Evolutionary conservation across 2,113 vertebrate species (phyloP), one percentile per base, ranked within the genome.

Genomic region (Girardinichthys multiradiatus): DNA sequence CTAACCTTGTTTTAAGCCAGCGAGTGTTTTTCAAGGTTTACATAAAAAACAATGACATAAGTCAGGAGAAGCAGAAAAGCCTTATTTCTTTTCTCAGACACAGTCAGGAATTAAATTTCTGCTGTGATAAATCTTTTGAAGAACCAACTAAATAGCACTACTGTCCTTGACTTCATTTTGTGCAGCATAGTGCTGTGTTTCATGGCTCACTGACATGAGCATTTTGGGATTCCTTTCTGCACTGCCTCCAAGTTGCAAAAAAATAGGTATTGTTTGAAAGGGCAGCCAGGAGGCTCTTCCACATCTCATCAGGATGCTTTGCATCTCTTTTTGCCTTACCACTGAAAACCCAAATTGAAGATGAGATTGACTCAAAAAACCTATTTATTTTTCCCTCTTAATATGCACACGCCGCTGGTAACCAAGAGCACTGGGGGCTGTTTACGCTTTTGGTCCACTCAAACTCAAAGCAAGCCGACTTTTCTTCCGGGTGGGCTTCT

Each of bases 241-340:
- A 66, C 12, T 1, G 27, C 51, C 45, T 65, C 75, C 58, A 39
- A 80, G 70, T 28, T 30, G 31, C 33, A 61, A 80, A 90, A 91
- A 84, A 88, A 80, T 78, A 65, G 74, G 30, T 29, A 57, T 65
- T 73, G 64, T 68, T 72, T 26, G 45, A 48, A 72, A n/a, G 51
- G 21, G 51, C 64, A 71, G 65, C 61, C 58, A 72, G 58, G 37
- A 80, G 48, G 70, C 39, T 13, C 65, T 45, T 75, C 63, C 62
- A 57, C 61, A 48, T 73, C 83, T 82, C 71, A 88, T 90, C 89
- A 72, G 57, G 62, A 83, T 68, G 48, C 75, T 60, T 61, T 4
- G 13, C 58, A 64, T 86, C 77, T 76, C 62, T 57, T 72, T 72
- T 71, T 78, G 57, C 62, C 77, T 83, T 65, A 76, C 51, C 37